Conservation (phyloP, 2,113 vertebrate species). For the Globicephala melas region DNA sequence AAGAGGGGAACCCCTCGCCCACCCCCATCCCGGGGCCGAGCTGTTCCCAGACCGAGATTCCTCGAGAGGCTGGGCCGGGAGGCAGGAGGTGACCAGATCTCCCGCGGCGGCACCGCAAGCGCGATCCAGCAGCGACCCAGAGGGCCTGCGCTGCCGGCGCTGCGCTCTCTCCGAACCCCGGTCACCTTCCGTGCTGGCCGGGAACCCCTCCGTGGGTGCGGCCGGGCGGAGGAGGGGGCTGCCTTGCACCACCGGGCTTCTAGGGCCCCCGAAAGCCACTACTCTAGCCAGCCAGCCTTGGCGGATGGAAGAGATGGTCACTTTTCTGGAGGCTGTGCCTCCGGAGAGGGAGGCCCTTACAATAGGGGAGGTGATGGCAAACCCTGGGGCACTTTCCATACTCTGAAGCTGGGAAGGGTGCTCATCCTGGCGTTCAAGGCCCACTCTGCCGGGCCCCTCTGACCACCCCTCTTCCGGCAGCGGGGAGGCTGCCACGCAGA, state of each 20-base stretch:
- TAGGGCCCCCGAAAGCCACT: neutral
- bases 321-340: neutral
- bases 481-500: neutral
- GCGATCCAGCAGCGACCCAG: neutral
- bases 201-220: neutral
- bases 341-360: neutral
- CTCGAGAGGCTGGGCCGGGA: neutral
- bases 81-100: neutral
- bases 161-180: fast-evolving
- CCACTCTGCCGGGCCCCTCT: neutral
- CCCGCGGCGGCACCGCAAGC: fast-evolving
- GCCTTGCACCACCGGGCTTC: neutral
- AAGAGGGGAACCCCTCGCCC: neutral
- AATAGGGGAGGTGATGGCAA: neutral
- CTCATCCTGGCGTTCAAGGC: neutral
- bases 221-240: neutral
- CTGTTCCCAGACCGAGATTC: neutral
- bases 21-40: neutral
- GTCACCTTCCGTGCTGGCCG: neutral
- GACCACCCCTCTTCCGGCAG: neutral
- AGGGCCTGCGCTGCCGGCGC: fast-evolving
- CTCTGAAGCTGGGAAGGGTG: neutral
- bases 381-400: neutral
- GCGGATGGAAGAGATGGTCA: neutral
- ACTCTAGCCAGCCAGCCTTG: neutral